These are phyloP conservation scores for Cyrtonyx montezumae DNA, from an alignment of 2,113 vertebrate species.

Conservation along the genomic window DNA sequence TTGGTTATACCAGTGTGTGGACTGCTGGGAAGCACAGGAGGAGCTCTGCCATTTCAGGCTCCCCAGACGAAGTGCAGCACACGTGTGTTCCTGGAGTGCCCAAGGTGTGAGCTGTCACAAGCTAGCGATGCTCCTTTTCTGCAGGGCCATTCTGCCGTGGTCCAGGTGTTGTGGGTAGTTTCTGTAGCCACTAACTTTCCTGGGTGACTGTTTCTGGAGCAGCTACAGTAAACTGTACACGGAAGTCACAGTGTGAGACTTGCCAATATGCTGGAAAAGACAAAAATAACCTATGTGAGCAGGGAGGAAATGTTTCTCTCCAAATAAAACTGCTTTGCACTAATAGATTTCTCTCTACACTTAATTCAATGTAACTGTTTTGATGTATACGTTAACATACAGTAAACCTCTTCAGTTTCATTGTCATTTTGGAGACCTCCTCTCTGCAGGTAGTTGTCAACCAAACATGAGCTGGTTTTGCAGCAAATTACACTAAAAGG, in stretches of 20 bases:
- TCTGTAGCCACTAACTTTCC: neutral
- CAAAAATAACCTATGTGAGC: neutral
- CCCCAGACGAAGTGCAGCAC: neutral
- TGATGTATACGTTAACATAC: neutral
- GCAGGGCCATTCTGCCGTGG: neutral
- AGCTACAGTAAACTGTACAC: neutral
- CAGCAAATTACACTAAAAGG: neutral
- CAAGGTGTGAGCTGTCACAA: accelerated
- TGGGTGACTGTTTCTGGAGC: neutral
- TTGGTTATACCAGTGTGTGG: neutral
- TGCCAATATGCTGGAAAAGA: neutral
- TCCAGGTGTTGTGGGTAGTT: neutral
- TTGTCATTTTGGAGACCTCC: neutral
- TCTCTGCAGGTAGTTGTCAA: neutral
- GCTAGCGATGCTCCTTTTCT: neutral
- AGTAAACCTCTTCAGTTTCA: neutral
- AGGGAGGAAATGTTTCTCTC: neutral
- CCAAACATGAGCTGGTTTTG: neutral
- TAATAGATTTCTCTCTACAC: neutral
- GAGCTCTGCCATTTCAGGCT: neutral
- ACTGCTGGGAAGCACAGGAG: neutral
- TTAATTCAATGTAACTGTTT: neutral
- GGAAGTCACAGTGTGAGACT: neutral
- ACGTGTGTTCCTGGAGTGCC: accelerated
- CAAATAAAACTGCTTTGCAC: neutral